Conservation (phyloP, 2,888 invertebrate genomes). For the Rhabditoides inermis region DNA sequence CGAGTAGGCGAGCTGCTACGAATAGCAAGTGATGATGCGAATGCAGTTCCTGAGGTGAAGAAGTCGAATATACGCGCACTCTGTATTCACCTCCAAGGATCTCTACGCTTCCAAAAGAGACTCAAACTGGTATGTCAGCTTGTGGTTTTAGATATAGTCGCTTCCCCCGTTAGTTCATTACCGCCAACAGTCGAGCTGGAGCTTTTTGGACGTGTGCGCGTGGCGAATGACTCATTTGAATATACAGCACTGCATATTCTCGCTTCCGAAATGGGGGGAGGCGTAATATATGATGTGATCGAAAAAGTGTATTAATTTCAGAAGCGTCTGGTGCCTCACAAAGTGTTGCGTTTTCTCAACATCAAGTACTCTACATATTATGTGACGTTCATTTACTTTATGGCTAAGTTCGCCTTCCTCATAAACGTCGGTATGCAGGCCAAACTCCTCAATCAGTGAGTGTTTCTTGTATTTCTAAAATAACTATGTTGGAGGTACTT, state of each 20-base stretch:
- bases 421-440: conserved; percentile 33
- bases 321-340: conserved; percentile 40
- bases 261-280: too few species aligned
- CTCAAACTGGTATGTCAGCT: conserved; percentile 29
- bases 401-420: conserved; percentile 40
- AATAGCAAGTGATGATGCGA: conserved; percentile 41
- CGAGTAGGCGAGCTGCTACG: conserved; percentile 49
- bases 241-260: too few species aligned
- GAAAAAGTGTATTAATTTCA: conserved; percentile 15
- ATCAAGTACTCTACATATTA: conserved; percentile 39
- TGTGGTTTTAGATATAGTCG: background rate
- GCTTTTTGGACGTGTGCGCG: too few species aligned
- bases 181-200: too few species aligned
- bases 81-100: conserved; percentile 43
- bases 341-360: conserved; percentile 36
- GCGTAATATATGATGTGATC: too few species aligned
- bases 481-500: conserved; percentile 13
- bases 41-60: conserved; percentile 48
- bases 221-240: too few species aligned
- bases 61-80: conserved; percentile 40
- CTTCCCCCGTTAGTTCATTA: too few species aligned
- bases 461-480: background rate
- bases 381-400: conserved; percentile 40
- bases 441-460: conserved; percentile 27
- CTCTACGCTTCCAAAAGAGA: conserved; percentile 45